Conservation (phyloP, 2,797 vertebrate species). For the Alca torda region DNA sequence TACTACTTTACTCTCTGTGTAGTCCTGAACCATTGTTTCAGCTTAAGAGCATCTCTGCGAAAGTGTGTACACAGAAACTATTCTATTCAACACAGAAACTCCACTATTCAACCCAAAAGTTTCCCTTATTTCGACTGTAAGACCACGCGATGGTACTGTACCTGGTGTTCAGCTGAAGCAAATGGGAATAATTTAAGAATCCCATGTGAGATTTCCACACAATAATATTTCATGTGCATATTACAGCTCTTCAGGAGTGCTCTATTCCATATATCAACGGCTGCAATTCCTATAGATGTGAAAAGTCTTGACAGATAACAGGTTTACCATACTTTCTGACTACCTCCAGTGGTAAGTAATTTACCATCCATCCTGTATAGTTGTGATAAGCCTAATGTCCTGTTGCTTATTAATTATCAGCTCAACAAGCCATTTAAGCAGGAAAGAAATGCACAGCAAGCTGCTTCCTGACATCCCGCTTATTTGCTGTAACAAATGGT, state of each 20-base stretch:
- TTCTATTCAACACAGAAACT: too few species aligned
- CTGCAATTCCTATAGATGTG: background rate
- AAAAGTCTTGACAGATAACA: background rate
- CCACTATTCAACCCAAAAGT: background rate
- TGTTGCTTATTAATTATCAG: slow-evolving; percentile 56
- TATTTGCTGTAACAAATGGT: background rate
- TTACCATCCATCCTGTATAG: background rate
- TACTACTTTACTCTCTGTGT: background rate
- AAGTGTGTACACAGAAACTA: background rate
- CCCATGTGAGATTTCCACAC: background rate
- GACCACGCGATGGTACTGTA: background rate
- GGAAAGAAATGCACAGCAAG: background rate
- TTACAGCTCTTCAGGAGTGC: background rate
- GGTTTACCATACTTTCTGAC: background rate
- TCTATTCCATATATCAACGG: background rate
- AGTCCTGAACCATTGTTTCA: background rate
- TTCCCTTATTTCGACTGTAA: background rate
- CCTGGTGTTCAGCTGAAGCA: background rate
- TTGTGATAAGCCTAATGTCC: background rate
- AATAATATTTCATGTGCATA: background rate
- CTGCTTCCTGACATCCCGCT: background rate
- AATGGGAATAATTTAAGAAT: background rate
- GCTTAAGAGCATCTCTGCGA: fast-evolving
- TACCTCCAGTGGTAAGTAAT: background rate
- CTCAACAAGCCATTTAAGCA: slow-evolving; percentile 20